phyloP scores from a whole-genome alignment of 2,888 invertebrate species.

The Linnaemya vulpina region DNA sequence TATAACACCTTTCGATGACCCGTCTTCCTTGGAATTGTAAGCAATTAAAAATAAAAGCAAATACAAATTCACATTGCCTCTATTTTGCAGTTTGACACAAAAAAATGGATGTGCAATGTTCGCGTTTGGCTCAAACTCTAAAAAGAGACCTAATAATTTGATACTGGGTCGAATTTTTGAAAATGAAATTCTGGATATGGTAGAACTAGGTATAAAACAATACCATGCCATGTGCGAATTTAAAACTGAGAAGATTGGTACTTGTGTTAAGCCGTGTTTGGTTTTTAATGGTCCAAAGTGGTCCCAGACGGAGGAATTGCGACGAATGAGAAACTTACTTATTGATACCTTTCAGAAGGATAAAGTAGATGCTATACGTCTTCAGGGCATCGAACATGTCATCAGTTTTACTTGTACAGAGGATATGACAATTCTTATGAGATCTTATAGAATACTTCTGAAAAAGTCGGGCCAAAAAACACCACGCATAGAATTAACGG shows the following conservation, averaged over 20 bases:
- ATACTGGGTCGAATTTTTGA: slow-evolving; percentile 95
- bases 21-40: slow-evolving; percentile 90
- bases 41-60: slow-evolving; percentile 72
- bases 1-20: slow-evolving; percentile 96
- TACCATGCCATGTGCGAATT: slow-evolving; percentile 92
- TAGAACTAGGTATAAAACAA: slow-evolving; percentile 95
- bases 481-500: slow-evolving; percentile 92
- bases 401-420: slow-evolving; percentile 93
- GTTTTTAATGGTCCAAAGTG: slow-evolving; percentile 96
- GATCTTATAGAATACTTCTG: slow-evolving; percentile 90
- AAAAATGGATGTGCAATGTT: slow-evolving; percentile 96
- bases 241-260: slow-evolving; percentile 89
- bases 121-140: slow-evolving; percentile 94
- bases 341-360: slow-evolving; percentile 94
- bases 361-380: slow-evolving; percentile 87
- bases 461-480: slow-evolving; percentile 95
- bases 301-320: slow-evolving; percentile 91
- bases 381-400: slow-evolving; percentile 97
- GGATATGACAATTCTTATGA: slow-evolving; percentile 90
- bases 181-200: slow-evolving; percentile 95
- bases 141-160: slow-evolving; percentile 97
- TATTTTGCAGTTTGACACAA: slow-evolving; percentile 85
- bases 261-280: slow-evolving; percentile 95
- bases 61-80: neutral
- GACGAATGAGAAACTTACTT: slow-evolving; percentile 93